Conservation (phyloP, 2,797 vertebrate genomes). For the Enteromius fasciolatus region DNA sequence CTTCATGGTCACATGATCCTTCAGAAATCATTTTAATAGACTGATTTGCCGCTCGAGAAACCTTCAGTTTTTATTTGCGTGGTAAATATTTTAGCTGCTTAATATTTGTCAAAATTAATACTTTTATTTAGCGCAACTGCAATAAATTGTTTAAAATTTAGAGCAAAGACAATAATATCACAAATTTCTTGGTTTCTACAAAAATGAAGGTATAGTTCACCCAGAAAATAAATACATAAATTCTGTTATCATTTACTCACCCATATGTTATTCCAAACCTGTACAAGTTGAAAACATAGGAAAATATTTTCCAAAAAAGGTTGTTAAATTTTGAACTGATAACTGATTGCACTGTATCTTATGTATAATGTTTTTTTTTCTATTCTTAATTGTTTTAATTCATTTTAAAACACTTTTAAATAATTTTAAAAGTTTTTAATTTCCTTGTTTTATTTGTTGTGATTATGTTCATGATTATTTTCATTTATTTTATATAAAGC, state of each 20-base stretch:
- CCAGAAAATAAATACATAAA: neutral
- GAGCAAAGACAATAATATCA: neutral
- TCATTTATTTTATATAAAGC: no score
- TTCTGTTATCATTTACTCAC: neutral
- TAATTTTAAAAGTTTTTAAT: no score
- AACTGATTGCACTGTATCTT: no score
- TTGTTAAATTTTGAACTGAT: no score
- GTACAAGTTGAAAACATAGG: neutral
- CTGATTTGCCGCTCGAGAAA: neutral
- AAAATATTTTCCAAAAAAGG: no score
- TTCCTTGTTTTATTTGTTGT: no score
- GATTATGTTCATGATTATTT: no score
- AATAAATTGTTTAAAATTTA: neutral
- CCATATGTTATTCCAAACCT: neutral
- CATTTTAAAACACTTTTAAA: no score
- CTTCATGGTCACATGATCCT: neutral
- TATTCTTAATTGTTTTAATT: no score
- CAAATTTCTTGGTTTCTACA: neutral
- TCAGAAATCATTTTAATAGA: neutral
- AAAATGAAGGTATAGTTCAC: neutral
- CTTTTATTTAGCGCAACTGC: neutral
- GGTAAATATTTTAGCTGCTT: neutral
- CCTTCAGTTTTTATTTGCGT: neutral
- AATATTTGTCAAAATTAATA: neutral
- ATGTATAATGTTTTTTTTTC: no score